These are phyloP conservation scores for Copsychus sechellarum DNA, from an alignment of 2,113 vertebrate species.

Conservation along the genomic window DNA sequence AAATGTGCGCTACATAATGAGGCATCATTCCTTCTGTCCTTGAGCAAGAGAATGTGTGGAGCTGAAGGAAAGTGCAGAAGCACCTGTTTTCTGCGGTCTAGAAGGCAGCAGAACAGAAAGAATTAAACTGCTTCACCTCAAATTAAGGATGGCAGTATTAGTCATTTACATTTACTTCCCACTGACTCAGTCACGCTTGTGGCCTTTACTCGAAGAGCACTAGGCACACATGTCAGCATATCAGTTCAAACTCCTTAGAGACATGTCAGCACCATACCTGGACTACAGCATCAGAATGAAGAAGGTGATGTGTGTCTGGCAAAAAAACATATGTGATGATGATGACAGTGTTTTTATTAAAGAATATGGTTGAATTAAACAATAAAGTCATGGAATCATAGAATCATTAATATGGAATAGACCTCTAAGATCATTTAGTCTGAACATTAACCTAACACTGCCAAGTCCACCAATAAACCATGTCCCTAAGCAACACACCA, in stretches of 20 bases:
- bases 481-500: too few species aligned
- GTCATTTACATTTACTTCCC: neutral
- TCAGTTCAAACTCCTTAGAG: neutral
- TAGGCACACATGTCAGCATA: neutral
- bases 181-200: neutral
- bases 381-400: neutral
- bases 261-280: neutral
- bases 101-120: neutral
- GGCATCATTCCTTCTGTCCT: neutral
- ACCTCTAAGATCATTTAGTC: neutral
- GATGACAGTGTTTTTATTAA: neutral
- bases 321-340: neutral
- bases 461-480: neutral
- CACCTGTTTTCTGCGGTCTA: neutral
- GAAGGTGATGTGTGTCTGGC: neutral
- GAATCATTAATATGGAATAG: neutral
- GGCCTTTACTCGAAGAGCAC: neutral
- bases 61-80: neutral
- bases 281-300: neutral
- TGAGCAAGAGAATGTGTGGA: neutral
- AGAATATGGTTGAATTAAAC: neutral
- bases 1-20: neutral
- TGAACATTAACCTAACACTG: neutral
- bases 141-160: neutral
- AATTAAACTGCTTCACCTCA: neutral